Base-by-base conservation (phyloP, 2,888 invertebrate genomes). In the Limnephilus rhombicus region DNA sequence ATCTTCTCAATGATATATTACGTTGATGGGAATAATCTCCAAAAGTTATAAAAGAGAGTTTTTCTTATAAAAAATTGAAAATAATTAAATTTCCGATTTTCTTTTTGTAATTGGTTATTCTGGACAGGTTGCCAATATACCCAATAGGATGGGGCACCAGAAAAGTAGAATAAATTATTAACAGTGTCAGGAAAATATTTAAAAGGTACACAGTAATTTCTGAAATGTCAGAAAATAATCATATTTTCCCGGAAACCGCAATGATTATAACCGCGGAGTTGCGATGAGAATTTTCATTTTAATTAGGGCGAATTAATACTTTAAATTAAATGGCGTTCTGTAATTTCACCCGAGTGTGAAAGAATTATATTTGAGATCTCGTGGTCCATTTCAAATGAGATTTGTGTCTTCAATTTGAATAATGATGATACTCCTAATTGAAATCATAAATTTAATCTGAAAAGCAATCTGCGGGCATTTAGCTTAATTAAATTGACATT, bases 341-440 rank as follows among this genome's bases (percentile, higher is more conserved):
- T 18, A 15, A 34, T 83, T 34, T 34, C 18, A 83, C 29, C 37
- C 37, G 83, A 83, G 31, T 18, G 31, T 37, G 83, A 37, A 31
- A 83, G 83, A 83, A 83, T 83, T 83, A 31, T 18, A 83, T 83
- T 83, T 37, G 37, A 18, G 85, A 85, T 41, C n/a, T 83, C n/a
- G 85, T 15, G 85, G 85, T n/a, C 85, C 85, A 85, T 85, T 41
- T 24, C 45, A 45, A 85, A 85, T 85, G 15, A 85, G 85, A 85
- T 85, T 85, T 85, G 41, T 41, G 41, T 85, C 45, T 85, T 45
- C n/a, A 87, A 87, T 87, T 87, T 87, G 87, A 87, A 87, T 87
- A 87, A 87, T 87, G 53, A 87, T 87, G 87, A 53, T 53, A 87
- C 53, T 53, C 49, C 53, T 53, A 87, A 87, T 87, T 87, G 53